Conservation (phyloP, 2,888 invertebrate species). For the Ectemnius cavifrons region DNA sequence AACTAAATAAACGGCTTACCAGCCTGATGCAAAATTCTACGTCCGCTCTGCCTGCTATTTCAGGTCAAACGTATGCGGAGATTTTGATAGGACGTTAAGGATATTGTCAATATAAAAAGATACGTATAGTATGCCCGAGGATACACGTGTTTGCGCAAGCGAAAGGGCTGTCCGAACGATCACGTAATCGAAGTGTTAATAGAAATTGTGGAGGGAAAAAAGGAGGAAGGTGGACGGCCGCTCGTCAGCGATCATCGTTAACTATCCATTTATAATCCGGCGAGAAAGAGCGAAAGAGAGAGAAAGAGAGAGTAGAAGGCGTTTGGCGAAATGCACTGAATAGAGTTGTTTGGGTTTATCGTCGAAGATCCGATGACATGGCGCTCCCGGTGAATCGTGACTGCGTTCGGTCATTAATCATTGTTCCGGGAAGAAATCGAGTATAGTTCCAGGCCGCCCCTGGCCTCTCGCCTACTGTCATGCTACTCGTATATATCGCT, state of each 20-base stretch:
- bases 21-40: too few relatives aligned
- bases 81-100: too few relatives aligned
- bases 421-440: slow-evolving; percentile 51
- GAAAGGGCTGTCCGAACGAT: neutral
- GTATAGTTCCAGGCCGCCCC: slow-evolving; percentile 25
- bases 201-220: slow-evolving; percentile 19
- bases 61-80: too few relatives aligned
- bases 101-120: neutral
- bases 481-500: neutral
- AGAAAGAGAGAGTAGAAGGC: neutral
- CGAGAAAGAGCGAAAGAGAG: neutral
- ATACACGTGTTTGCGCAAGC: too few relatives aligned
- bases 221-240: neutral
- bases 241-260: slow-evolving; percentile 33
- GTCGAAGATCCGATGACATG: slow-evolving; percentile 63
- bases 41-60: too few relatives aligned
- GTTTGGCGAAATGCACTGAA: slow-evolving; percentile 46
- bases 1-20: too few relatives aligned
- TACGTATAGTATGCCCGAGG: too few relatives aligned
- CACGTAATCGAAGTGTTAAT: neutral
- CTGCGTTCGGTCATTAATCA: slow-evolving; percentile 69
- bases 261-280: slow-evolving; percentile 45
- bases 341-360: slow-evolving; percentile 56
- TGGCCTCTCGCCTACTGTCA: slow-evolving; percentile 26
- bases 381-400: slow-evolving; percentile 56